phyloP scores from a whole-genome alignment of 2,797 vertebrate species.

The Karalla daura region DNA sequence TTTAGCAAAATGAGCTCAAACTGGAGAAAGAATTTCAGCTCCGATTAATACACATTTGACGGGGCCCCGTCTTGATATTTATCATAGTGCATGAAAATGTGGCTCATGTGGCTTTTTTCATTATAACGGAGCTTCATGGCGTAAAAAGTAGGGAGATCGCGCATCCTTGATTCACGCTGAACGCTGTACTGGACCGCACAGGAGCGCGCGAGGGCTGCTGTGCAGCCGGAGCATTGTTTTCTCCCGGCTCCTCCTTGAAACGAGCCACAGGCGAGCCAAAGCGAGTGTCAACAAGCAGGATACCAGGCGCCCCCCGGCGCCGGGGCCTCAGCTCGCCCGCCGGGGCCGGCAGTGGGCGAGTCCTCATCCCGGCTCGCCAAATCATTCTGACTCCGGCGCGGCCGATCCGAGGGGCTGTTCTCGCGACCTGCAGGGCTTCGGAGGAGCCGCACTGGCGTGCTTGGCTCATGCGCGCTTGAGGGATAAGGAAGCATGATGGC shows the following conservation, averaged over 20 bases:
- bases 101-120: too few species aligned
- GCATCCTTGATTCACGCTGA: conserved; percentile 13
- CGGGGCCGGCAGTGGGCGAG: conserved; percentile 66
- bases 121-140: too few species aligned
- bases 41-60: too few species aligned
- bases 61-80: too few species aligned
- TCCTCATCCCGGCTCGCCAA: conserved; percentile 62
- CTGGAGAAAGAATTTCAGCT: too few species aligned
- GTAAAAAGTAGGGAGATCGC: too few species aligned
- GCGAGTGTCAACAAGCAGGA: conserved; percentile 70
- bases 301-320: conserved; percentile 55
- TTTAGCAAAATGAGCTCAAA: too few species aligned
- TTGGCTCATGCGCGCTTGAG: conserved; percentile 54
- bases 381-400: conserved; percentile 72
- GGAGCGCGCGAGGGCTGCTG: conserved; percentile 32
- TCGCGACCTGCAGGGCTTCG: conserved; percentile 63
- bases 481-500: conserved; percentile 30
- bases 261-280: conserved; percentile 68
- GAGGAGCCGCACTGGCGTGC: conserved; percentile 52
- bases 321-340: conserved; percentile 44
- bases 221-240: conserved; percentile 55
- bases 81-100: too few species aligned
- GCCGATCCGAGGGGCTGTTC: conserved; percentile 60
- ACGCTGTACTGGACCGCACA: conserved; percentile 1
- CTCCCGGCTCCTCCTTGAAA: conserved; percentile 55